Conservation (phyloP, 2,888 invertebrate species). For the Myopa tessellatipennis region DNA sequence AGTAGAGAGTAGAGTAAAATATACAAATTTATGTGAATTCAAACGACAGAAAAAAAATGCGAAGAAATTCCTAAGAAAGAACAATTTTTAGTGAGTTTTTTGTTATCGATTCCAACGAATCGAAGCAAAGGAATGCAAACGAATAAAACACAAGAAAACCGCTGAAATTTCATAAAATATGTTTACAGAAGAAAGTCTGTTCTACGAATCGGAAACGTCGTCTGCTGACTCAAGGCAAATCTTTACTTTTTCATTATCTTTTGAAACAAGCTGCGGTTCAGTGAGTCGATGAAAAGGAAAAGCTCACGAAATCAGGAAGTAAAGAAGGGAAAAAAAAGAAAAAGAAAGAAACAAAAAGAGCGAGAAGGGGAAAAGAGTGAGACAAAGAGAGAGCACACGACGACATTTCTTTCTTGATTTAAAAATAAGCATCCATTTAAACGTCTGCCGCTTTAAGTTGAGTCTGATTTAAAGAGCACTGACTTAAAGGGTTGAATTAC, state of each 20-base stretch:
- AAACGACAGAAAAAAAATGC: neutral
- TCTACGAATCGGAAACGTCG: neutral
- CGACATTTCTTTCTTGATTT: too few species aligned
- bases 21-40: neutral
- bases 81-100: too few species aligned
- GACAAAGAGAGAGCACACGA: too few species aligned
- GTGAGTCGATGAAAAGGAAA: slow-evolving; percentile 2
- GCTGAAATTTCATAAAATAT: neutral
- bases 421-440: too few species aligned
- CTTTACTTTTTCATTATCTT: slow-evolving; percentile 23
- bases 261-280: neutral
- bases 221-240: neutral
- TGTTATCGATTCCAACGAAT: too few species aligned
- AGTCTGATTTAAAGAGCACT: too few species aligned
- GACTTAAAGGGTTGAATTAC: too few species aligned
- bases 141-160: too few species aligned
- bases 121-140: too few species aligned
- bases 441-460: too few species aligned
- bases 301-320: neutral
- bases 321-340: neutral
- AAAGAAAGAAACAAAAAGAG: neutral
- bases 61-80: too few species aligned
- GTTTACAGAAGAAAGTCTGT: neutral
- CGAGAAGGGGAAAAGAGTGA: neutral
- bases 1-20: neutral